Evolutionary conservation across 1,140 invertebrate genomes (phyloP), one percentile per base, ranked within the genome.

Genomic region (Cheumatopsyche charites): DNA sequence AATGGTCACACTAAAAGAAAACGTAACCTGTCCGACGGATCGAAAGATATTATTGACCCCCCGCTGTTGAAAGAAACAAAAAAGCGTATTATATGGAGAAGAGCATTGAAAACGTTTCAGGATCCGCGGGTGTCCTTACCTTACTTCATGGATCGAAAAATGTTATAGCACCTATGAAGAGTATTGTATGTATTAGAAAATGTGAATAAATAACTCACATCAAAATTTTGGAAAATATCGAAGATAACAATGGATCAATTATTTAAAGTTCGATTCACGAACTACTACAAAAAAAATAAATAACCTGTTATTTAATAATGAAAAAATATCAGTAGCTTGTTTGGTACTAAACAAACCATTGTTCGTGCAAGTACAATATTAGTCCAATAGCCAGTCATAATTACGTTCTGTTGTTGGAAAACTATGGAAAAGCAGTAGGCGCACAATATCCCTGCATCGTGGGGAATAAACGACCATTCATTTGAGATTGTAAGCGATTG

Each of bases 321-420:
- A n/a, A n/a, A n/a, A n/a, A n/a, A n/a, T n/a, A n/a, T n/a, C n/a
- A n/a, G n/a, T n/a, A n/a, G n/a, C n/a, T n/a, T n/a, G n/a, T n/a
- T n/a, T n/a, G n/a, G n/a, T n/a, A n/a, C n/a, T n/a, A n/a, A n/a
- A n/a, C n/a, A n/a, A n/a, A n/a, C n/a, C n/a, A n/a, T n/a, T n/a
- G n/a, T n/a, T n/a, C n/a, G n/a, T n/a, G n/a, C n/a, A n/a, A n/a
- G n/a, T n/a, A n/a, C n/a, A n/a, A n/a, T n/a, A 73, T 73, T 73
- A 68, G 65, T 42, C 65, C 42, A 62, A 73, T 73, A 67, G 67
- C 65, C 67, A 49, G 71, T 65, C 67, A 68, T 73, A 67, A 73
- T 73, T 65, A 45, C 43, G 49, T 62, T 67, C 49, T 71, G 55
- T 36, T 67, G 67, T 47, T 9, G 29, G n/a, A 36, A 36, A 36